phyloP scores from a whole-genome alignment of 2,888 invertebrate species.

The Yponomeuta cagnagella region DNA sequence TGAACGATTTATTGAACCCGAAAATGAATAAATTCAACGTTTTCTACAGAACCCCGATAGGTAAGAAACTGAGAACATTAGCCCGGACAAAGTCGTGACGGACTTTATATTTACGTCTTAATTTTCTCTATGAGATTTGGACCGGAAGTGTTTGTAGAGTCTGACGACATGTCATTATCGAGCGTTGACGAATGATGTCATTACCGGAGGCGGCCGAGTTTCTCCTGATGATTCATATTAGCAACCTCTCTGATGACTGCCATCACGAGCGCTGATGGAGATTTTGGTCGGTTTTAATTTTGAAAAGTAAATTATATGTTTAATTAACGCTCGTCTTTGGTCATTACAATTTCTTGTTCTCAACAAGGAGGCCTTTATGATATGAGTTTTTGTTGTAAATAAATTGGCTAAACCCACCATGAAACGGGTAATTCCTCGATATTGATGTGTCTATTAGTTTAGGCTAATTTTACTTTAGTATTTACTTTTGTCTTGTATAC shows the following conservation, averaged over 20 bases:
- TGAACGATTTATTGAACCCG: neutral
- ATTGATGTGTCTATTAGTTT: too few relatives aligned
- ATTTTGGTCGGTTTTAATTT: neutral
- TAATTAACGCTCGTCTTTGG: neutral
- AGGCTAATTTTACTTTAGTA: too few relatives aligned
- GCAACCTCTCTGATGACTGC: conserved; percentile 7
- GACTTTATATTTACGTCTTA: conserved; percentile 59
- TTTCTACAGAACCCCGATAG: conserved; percentile 35
- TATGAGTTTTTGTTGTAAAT: neutral
- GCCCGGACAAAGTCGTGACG: neutral
- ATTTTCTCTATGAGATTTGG: conserved; percentile 55
- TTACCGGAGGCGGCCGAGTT: conserved; percentile 29
- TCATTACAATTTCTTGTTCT: neutral
- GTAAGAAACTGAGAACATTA: neutral
- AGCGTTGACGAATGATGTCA: conserved; percentile 41
- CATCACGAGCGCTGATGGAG: conserved; percentile 6
- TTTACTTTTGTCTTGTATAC: too few relatives aligned
- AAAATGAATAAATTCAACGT: conserved; percentile 20
- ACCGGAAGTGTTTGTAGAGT: conserved; percentile 40
- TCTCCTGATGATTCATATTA: conserved; percentile 31
- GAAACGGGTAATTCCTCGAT: neutral
- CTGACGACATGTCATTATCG: conserved; percentile 40
- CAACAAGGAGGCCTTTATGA: neutral
- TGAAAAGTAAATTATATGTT: neutral
- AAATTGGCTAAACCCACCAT: neutral